Percentiles rank a stretch among this genome's conserved stretches.
phyloP scores from a whole-genome alignment of 2,888 invertebrate species.

The Ptilodon capucinus region DNA sequence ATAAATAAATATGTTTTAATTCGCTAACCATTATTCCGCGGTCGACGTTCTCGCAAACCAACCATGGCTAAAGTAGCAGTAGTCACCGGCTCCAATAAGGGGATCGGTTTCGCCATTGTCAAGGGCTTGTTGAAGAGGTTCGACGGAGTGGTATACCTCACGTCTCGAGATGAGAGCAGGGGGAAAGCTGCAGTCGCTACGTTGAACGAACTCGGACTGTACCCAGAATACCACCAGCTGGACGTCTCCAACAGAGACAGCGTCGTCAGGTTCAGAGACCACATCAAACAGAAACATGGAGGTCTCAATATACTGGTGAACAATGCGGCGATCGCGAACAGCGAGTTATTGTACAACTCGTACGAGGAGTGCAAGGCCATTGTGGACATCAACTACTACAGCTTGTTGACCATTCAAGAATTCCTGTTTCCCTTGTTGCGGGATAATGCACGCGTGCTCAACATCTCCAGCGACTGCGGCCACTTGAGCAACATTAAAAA shows the following conservation, averaged over 20 bases:
- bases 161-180: slow-evolving; percentile 62
- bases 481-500: slow-evolving; percentile 83
- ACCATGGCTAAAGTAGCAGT: slow-evolving; percentile 38
- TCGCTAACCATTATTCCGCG: too few relatives aligned
- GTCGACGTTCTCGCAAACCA: too few relatives aligned
- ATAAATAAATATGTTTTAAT: too few relatives aligned
- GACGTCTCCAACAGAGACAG: slow-evolving; percentile 60
- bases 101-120: slow-evolving; percentile 85
- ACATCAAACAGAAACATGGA: slow-evolving; percentile 81
- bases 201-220: slow-evolving; percentile 35
- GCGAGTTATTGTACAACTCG: background rate
- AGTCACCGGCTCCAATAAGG: slow-evolving; percentile 86
- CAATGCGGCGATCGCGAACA: slow-evolving; percentile 85
- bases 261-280: slow-evolving; percentile 77
- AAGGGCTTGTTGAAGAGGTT: slow-evolving; percentile 83
- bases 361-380: slow-evolving; percentile 77
- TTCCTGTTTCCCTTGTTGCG: slow-evolving; percentile 86
- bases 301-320: slow-evolving; percentile 89
- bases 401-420: slow-evolving; percentile 84
- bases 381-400: slow-evolving; percentile 85
- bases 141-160: slow-evolving; percentile 81
- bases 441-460: slow-evolving; percentile 86
- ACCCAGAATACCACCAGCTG: slow-evolving; percentile 37
- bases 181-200: slow-evolving; percentile 42
- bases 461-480: slow-evolving; percentile 87